Conservation (phyloP, 1,140 invertebrate species). For the Eubasilissa regina region DNA sequence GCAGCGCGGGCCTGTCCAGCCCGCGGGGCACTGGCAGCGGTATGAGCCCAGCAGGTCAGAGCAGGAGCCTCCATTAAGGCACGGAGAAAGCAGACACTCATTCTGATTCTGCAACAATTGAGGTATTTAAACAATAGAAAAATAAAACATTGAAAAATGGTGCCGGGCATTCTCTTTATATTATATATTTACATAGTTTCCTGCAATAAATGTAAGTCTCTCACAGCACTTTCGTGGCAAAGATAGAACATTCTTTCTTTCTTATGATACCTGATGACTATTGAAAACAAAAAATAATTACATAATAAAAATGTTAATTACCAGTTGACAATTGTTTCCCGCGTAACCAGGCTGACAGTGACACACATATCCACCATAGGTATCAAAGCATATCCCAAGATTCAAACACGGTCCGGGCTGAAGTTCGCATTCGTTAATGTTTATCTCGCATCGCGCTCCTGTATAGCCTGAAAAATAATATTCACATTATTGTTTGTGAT, state of each 20-base stretch:
- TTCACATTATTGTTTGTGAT: too few species aligned
- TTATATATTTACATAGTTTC: too few species aligned
- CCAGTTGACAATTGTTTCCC: constrained; percentile 83
- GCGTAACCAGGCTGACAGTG: constrained; percentile 87
- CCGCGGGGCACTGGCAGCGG: constrained; percentile 82
- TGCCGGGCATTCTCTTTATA: too few species aligned
- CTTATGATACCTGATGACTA: too few species aligned
- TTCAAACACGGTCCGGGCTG: constrained; percentile 82
- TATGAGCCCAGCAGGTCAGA: constrained; percentile 82
- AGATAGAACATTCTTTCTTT: too few species aligned
- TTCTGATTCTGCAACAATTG: constrained; percentile 71
- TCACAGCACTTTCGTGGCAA: too few species aligned
- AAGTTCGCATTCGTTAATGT: constrained; percentile 87
- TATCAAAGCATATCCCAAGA: constrained; percentile 84
- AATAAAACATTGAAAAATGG: too few species aligned
- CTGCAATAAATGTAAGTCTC: too few species aligned
- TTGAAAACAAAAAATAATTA: too few species aligned
- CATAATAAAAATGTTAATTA: constrained; percentile 56
- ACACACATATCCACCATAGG: constrained; percentile 86
- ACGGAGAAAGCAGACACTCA: constrained; percentile 80
- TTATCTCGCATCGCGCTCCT: constrained; percentile 84
- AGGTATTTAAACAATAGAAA: too few species aligned
- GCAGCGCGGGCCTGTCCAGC: constrained; percentile 84
- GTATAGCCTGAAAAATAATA: constrained; percentile 75
- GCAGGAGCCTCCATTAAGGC: constrained; percentile 88